Base-by-base conservation (phyloP, 2,888 invertebrate species). In the Apotomis turbidana region DNA sequence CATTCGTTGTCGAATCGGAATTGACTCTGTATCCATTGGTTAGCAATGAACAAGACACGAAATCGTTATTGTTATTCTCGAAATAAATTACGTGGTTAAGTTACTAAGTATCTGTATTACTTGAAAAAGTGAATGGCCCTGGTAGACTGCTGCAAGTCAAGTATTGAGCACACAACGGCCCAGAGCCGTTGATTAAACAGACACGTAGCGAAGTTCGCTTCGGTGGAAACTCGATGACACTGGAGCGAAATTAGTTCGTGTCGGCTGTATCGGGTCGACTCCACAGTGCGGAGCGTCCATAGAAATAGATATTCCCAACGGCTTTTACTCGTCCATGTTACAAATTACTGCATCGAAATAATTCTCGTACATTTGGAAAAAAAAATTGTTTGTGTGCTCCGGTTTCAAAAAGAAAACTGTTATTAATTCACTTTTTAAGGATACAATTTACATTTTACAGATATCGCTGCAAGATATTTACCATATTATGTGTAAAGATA, bases 1-100 rank as follows among this genome's bases (percentile, higher is more conserved):
- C 98, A 99, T 95, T 99, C 99, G 95, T 99, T 99, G 95, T 99
- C 99, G 95, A 99, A 99, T 91, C 99, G 97, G 95, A 99, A 99
- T 94, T 99, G 99, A 95, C 99, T 99, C 98, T 99, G 96, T 85
- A 90, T 87, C 89, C 89, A 81, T 74, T 36, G 83, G 89, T 86
- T 80, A 86, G 91, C 90, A 83, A 83, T 87, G 87, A 89, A 89
- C 76, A 90, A 78, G 84, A 84, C 74, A 79, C 71, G 15, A 27
- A 36, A 58, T 55, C 38, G 51, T 60, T 54, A 73, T 64, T 64
- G 38, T 27, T 57, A 58, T 38, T 44, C 6, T 41, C 41, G 0
- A 41, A 5, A 6, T 5, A 6, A 41, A 3, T 49, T 9, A 49
- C 49, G 9, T 49, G 49, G 49, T 9, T 49, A 49, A 49, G 49